Percentiles rank a stretch among this genome's conserved stretches.
phyloP scores from a whole-genome alignment of 2,888 invertebrate species.

The Aricia artaxerxes region DNA sequence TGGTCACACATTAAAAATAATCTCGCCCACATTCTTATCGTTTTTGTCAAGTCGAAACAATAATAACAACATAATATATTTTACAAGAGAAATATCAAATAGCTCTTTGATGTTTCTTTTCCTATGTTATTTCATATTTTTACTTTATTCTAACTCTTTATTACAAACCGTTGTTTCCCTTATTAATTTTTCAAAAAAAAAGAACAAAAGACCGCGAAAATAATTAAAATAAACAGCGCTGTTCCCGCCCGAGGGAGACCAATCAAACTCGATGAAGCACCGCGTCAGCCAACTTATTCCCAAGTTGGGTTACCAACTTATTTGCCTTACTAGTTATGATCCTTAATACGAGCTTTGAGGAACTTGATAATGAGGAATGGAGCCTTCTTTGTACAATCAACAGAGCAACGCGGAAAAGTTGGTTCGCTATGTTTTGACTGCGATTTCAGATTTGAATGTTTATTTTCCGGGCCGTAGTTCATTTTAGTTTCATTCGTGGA shows the following conservation, averaged over 20 bases:
- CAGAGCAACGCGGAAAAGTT: not conserved
- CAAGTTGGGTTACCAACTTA: constrained; percentile 66
- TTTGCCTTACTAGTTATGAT: constrained; percentile 66
- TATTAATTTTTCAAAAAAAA: not conserved
- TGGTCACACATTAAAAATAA: too few species aligned
- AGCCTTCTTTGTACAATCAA: constrained; percentile 14
- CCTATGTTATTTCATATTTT: too few species aligned
- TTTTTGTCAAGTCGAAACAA: too few species aligned
- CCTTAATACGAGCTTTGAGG: constrained; percentile 54
- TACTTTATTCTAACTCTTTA: too few species aligned
- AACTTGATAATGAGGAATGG: not conserved
- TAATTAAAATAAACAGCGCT: constrained; percentile 41
- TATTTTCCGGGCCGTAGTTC: not conserved
- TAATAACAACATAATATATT: too few species aligned
- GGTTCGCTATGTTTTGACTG: not conserved
- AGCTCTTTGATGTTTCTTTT: too few species aligned
- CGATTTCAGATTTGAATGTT: not conserved
- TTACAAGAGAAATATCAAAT: too few species aligned
- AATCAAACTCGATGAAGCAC: constrained; percentile 63
- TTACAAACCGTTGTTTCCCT: too few species aligned
- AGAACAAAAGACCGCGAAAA: not conserved
- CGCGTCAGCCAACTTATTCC: constrained; percentile 69
- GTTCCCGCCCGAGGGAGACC: constrained; percentile 56
- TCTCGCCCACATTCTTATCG: too few species aligned
- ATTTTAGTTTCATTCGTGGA: not conserved